Base-by-base conservation (phyloP, 2,888 invertebrate species). In the Scotopteryx bipunctaria region DNA sequence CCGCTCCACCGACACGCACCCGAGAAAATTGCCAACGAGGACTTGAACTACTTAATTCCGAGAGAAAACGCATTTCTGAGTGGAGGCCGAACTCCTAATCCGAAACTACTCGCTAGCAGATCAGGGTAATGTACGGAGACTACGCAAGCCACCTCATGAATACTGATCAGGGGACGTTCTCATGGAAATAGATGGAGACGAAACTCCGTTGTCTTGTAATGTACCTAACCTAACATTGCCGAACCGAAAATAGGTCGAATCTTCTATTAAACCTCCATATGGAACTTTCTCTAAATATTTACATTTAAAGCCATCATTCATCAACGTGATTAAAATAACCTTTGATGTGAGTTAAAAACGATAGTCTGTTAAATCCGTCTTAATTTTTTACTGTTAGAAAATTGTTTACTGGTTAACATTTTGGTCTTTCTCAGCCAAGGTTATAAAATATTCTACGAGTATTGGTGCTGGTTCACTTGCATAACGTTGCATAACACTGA, bases 81-180 rank as follows among this genome's bases (percentile, higher is more conserved):
- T 68, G 71, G 63, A 71, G 65, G 67, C 69, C 49, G 67, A 66
- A 57, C 51, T 69, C 78, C 77, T 84, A 85, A 86, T 84, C 82
- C 72, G 73, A 81, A 82, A 84, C 81, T 81, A 82, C 80, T 85
- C 71, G 76, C 73, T 67, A 80, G 72, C 77, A 82, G 79, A 84
- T 83, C 81, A 75, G 71, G 67, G 76, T 82, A 83, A 85, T 84
- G 78, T 60, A 55, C 75, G 77, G 73, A 73, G 73, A 70, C 55
- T 61, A 57, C 71, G 64, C 70, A 64, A 68, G 67, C 69, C 73
- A 69, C 70, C 76, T 83, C 83, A 83, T 88, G 87, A 88, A 88
- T 88, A 86, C 84, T 76, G 77, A 86, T 70, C 68, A 73, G 66
- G 49, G 55, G 45, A 46, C 45, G 48, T 45, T 27, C 47, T 47